A percentile compares a stretch with the other conserved stretches of the same genome.
These are phyloP conservation scores for Hedychridium roseum DNA, from an alignment of 2,888 invertebrate genomes.

Conservation along the genomic window DNA sequence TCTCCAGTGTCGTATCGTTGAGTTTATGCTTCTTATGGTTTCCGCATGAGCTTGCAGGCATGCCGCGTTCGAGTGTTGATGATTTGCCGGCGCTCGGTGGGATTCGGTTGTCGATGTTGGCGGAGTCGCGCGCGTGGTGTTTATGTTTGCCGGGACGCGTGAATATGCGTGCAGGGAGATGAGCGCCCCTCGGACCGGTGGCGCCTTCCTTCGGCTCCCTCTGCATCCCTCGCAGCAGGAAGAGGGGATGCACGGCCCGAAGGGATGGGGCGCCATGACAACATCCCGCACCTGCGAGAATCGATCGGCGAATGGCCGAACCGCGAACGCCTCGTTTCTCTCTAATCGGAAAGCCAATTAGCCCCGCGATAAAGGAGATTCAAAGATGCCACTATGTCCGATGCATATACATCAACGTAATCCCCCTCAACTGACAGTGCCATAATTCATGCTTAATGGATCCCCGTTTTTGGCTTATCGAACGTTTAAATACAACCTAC, in stretches of 20 bases:
- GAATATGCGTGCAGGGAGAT: constrained; percentile 36
- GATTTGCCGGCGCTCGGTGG: background rate
- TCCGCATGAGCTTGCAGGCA: too few relatives aligned
- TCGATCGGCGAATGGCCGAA: too few relatives aligned
- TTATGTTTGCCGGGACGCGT: constrained; percentile 44
- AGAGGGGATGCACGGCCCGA: constrained; percentile 6
- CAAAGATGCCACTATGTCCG: too few relatives aligned
- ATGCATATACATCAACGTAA: too few relatives aligned
- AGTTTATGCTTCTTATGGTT: constrained; percentile 27
- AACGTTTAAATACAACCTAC: too few relatives aligned
- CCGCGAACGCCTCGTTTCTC: too few relatives aligned
- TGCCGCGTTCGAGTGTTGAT: background rate
- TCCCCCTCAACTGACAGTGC: too few relatives aligned
- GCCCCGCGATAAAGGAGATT: too few relatives aligned
- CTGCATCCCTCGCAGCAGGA: constrained; percentile 17
- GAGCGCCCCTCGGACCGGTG: constrained; percentile 41
- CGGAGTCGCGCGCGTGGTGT: constrained; percentile 33
- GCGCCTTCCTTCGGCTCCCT: constrained; percentile 42
- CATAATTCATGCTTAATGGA: too few relatives aligned
- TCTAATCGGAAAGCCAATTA: too few relatives aligned
- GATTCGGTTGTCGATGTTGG: background rate
- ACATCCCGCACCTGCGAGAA: too few relatives aligned
- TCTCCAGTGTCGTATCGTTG: constrained; percentile 29
- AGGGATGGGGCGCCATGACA: constrained; percentile 12
- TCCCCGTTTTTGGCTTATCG: too few relatives aligned